Percentiles rank a stretch among this genome's conserved stretches.
Conservation (phyloP, 2,113 vertebrate genomes). For the Xiphophorus hellerii region DNA sequence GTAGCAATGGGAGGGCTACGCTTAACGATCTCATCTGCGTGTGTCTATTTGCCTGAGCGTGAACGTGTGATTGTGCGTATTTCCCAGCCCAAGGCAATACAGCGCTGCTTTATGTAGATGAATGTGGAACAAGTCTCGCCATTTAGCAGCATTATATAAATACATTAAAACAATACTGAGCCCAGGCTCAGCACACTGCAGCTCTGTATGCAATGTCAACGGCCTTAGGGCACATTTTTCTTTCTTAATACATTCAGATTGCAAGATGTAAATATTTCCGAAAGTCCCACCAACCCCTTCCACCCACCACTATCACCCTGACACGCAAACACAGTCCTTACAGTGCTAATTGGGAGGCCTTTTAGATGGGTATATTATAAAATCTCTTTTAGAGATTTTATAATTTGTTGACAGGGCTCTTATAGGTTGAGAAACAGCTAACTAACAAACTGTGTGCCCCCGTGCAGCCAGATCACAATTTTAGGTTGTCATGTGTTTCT, state of each 20-base stretch:
- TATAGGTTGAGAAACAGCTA: slow-evolving; percentile 83
- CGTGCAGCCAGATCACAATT: slow-evolving; percentile 1
- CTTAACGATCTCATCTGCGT: slow-evolving; percentile 87
- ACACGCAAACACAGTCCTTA: slow-evolving; percentile 54
- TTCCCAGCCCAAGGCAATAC: slow-evolving; percentile 86
- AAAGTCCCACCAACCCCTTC: slow-evolving; percentile 61
- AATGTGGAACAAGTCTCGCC: slow-evolving; percentile 89
- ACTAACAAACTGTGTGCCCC: slow-evolving; percentile 62
- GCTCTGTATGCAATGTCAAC: slow-evolving; percentile 88
- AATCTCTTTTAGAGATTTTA: slow-evolving; percentile 67
- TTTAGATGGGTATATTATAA: slow-evolving; percentile 63
- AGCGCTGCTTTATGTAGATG: slow-evolving; percentile 92
- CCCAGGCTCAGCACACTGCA: slow-evolving; percentile 59
- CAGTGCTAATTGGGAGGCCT: slow-evolving; percentile 88
- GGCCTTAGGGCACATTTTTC: slow-evolving; percentile 86
- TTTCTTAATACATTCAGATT: slow-evolving; percentile 47
- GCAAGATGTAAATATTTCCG: slow-evolving; percentile 87
- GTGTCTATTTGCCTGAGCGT: slow-evolving; percentile 22
- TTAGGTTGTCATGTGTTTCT: slow-evolving; percentile 1
- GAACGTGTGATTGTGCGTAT: slow-evolving; percentile 26
- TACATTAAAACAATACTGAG: slow-evolving; percentile 76
- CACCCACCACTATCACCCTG: slow-evolving; percentile 28
- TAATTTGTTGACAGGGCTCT: slow-evolving; percentile 79
- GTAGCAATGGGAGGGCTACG: slow-evolving; percentile 67
- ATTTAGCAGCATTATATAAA: slow-evolving; percentile 87